These are phyloP conservation scores for Psittacula echo DNA, from an alignment of 2,797 vertebrate genomes.

Conservation along the genomic window DNA sequence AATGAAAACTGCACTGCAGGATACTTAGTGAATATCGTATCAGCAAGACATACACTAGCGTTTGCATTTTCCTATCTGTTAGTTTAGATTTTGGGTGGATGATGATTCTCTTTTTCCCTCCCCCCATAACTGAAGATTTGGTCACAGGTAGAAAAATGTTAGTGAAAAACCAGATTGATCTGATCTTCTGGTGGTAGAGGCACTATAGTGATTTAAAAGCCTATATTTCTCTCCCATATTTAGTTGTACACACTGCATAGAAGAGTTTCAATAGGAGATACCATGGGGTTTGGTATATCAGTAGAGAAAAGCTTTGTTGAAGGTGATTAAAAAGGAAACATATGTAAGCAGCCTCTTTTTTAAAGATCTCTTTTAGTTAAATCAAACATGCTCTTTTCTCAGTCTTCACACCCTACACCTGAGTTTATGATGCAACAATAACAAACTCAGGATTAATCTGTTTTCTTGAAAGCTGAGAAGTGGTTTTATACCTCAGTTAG, in stretches of 20 bases:
- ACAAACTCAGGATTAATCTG: neutral
- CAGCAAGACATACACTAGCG: neutral
- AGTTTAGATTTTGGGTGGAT: neutral
- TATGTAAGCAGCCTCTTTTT: neutral
- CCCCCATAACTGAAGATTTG: neutral
- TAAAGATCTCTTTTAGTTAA: neutral
- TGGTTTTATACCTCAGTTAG: neutral
- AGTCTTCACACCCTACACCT: neutral
- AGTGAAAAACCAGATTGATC: neutral
- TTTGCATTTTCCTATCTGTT: neutral
- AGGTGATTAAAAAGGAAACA: neutral
- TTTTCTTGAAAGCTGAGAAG: neutral
- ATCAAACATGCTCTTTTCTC: neutral
- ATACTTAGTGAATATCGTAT: neutral
- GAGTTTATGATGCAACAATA: neutral
- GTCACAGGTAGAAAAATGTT: neutral
- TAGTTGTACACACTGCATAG: neutral
- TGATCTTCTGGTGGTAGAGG: fast-evolving
- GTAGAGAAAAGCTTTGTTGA: neutral
- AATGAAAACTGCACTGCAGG: neutral
- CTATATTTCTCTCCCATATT: neutral
- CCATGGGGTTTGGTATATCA: neutral
- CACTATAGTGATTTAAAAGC: neutral
- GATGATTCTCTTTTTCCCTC: neutral
- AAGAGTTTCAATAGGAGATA: neutral